phyloP scores from a whole-genome alignment of 2,797 vertebrate species.

The Rhynchonycteris naso region DNA sequence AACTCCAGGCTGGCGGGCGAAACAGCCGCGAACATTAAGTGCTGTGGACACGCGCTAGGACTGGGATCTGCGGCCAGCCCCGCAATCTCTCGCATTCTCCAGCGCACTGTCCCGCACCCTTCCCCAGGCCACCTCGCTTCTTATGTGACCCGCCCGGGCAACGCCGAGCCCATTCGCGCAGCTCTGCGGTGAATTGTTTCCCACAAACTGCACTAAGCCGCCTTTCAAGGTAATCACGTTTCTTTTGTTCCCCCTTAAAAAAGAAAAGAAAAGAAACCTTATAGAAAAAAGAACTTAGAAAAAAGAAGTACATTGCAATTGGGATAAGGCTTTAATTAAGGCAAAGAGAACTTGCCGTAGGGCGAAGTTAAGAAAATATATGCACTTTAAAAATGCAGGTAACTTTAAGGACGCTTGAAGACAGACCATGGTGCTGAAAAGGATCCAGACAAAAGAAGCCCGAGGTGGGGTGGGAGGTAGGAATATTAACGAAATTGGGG shows the following conservation, averaged over 20 bases:
- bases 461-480: slow-evolving; percentile 58
- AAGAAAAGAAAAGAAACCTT: background rate
- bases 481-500: slow-evolving; percentile 49
- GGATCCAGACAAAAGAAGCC: slow-evolving; percentile 85
- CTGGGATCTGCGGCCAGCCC: slow-evolving; percentile 49
- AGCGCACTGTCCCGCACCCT: slow-evolving; percentile 66
- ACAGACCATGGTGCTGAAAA: slow-evolving; percentile 43
- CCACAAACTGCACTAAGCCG: slow-evolving; percentile 81
- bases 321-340: slow-evolving; percentile 68
- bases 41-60: slow-evolving; percentile 77
- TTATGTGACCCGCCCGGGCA: slow-evolving; percentile 79
- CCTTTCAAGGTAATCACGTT: slow-evolving; percentile 87
- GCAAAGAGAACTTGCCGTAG: slow-evolving; percentile 73
- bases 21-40: slow-evolving; percentile 80
- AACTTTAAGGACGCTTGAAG: slow-evolving; percentile 72
- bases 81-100: slow-evolving; percentile 64
- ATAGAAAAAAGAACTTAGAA: background rate
- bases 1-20: slow-evolving; percentile 82
- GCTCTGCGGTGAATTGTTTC: slow-evolving; percentile 77
- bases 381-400: slow-evolving; percentile 67
- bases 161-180: slow-evolving; percentile 82
- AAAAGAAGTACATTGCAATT: slow-evolving; percentile 47
- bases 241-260: slow-evolving; percentile 69
- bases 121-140: slow-evolving; percentile 72
- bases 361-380: slow-evolving; percentile 66